These are phyloP conservation scores for Subacronicta megacephala DNA, from an alignment of 2,888 invertebrate species.

Conservation along the genomic window DNA sequence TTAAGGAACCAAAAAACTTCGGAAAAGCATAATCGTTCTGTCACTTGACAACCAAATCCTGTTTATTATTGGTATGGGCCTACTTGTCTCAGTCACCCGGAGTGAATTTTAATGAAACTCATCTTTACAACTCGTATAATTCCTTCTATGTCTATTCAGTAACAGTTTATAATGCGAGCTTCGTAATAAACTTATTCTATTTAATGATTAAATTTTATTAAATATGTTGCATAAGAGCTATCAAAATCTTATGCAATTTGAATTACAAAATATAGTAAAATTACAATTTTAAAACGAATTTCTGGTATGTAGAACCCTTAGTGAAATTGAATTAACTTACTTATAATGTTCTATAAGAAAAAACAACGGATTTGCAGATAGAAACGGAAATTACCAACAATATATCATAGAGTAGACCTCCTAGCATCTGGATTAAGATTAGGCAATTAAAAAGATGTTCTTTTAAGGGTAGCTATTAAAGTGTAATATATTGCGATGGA, in stretches of 20 bases:
- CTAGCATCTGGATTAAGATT: conserved; percentile 77
- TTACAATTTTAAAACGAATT: conserved; percentile 30
- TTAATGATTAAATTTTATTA: conserved; percentile 74
- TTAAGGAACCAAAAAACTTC: conserved; percentile 56
- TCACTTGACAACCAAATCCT: conserved; percentile 78
- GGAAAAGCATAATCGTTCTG: conserved; percentile 64
- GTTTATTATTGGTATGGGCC: conserved; percentile 69
- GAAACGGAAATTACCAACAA: conserved; percentile 35
- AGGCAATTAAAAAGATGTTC: conserved; percentile 82
- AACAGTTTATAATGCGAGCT: conserved; percentile 60
- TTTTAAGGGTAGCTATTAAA: conserved; percentile 84
- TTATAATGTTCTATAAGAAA: not conserved
- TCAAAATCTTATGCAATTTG: conserved; percentile 56
- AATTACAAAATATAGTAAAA: conserved; percentile 57
- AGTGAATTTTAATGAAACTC: conserved; percentile 79
- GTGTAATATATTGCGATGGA: conserved; percentile 72
- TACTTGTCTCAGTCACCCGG: conserved; percentile 74
- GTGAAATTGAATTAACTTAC: conserved; percentile 7
- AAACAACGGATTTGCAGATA: conserved; percentile 10
- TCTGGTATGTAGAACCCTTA: conserved; percentile 1
- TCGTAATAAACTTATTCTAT: conserved; percentile 69
- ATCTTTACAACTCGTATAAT: conserved; percentile 66
- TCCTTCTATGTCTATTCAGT: conserved; percentile 54
- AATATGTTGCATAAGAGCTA: conserved; percentile 58
- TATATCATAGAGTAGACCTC: conserved; percentile 68